These are phyloP conservation scores for Trinectes maculatus DNA, from an alignment of 2,113 vertebrate genomes.

Conservation along the genomic window DNA sequence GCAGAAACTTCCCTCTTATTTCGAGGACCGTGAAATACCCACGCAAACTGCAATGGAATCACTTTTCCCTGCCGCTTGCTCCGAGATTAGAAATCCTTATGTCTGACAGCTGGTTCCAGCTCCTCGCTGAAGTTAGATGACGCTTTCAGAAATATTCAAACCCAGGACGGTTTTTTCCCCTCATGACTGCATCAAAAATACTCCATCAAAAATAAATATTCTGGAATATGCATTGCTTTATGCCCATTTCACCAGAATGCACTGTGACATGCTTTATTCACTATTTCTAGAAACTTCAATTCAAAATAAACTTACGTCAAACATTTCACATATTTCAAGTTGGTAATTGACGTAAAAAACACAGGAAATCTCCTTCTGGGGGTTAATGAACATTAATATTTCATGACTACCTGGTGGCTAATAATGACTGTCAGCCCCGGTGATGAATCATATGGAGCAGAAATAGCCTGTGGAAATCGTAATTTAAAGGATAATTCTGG, in stretches of 20 bases:
- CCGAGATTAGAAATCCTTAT: background rate
- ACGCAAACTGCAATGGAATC: background rate
- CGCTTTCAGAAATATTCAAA: constrained; percentile 6
- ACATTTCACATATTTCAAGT: background rate
- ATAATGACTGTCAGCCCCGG: background rate
- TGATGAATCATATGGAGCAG: background rate
- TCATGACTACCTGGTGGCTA: background rate
- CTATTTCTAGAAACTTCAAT: background rate
- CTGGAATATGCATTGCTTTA: background rate
- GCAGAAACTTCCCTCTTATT: background rate
- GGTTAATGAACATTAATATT: background rate
- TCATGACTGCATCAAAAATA: no score
- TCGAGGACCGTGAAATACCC: background rate
- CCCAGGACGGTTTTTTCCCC: no score
- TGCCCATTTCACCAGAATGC: background rate
- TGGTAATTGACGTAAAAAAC: background rate
- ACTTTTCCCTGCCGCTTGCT: background rate
- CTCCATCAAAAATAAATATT: background rate
- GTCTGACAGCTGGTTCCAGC: constrained; percentile 14
- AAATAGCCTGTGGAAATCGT: background rate
- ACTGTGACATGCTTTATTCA: no score
- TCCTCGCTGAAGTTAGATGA: constrained; percentile 14
- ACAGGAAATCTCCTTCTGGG: background rate
- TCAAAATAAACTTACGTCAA: background rate
- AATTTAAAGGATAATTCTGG: constrained; percentile 9